Evolutionary conservation across 92 coral and sea anemone species (phyloP), one percentile per base, ranked within the genome.

Genomic region (Montipora capitata): DNA sequence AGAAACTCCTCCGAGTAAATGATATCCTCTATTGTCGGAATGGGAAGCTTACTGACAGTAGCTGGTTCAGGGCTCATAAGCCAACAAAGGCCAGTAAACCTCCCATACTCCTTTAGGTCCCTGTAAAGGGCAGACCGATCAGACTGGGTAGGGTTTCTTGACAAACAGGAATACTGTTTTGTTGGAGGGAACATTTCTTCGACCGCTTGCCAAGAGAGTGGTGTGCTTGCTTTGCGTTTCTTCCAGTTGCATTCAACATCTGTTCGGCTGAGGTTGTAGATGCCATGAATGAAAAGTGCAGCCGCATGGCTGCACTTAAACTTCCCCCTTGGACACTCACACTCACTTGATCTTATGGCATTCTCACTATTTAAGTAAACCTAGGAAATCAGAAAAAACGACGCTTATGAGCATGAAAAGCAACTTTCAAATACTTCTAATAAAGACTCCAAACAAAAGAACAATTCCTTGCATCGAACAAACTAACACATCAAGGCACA

Each of bases 21-120:
- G 42, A 86, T 78, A 42, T 86, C 90, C 52, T 85, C 84, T 3
- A 68, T 78, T 41, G 90, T 68, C 40, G 68, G 85, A 8, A 68
- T 57, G 3, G 85, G 71, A 8, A 86, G 71, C 45, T 51, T 17
- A 45, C 72, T 57, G 57, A 49, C 40, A 27, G 87, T 77, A 58
- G 84, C 85, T 57, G 87, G 90, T 58, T 91, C 83, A 58, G 92
- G 89, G 65, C 80, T 76, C 89, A 84, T 84, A n/a, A 80, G 68
- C 91, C 91, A 90, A 13, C 87, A 85, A 8, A 85, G 78, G 9
- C 94, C 94, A n/a, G 94, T 85, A 45, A 85, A 90, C 68, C 77
- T 79, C 57, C 94, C 84, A 73, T 90, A 85, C 41, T 72, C 57
- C 6, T 44, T 14, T 3, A 85, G 40, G 59, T 80, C 82, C 15